Conservation (phyloP, 1,140 invertebrate genomes). For the Halictus rubicundus region DNA sequence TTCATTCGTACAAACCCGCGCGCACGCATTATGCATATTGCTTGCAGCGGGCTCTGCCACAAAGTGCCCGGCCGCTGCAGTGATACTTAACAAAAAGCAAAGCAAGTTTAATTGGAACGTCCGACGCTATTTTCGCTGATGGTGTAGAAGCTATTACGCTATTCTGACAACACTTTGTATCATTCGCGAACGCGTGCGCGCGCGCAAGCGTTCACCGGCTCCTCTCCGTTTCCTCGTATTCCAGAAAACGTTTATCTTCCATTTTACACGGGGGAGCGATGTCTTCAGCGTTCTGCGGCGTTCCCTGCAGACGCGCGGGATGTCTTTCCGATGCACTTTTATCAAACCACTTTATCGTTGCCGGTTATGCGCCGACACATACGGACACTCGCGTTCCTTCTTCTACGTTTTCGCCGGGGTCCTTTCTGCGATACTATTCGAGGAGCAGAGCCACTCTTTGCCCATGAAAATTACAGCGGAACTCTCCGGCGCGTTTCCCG, state of each 20-base stretch:
- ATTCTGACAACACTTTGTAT: not conserved
- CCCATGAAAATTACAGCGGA: too few species aligned
- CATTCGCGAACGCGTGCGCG: not conserved
- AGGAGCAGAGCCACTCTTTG: too few species aligned
- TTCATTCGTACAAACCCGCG: too few species aligned
- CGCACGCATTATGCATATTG: too few species aligned
- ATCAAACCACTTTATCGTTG: conserved; percentile 51
- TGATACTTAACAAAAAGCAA: conserved; percentile 34
- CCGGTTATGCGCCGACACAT: conserved; percentile 28
- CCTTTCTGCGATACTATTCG: too few species aligned
- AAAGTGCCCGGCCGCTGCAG: not conserved
- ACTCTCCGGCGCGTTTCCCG: too few species aligned
- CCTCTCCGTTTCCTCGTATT: conserved; percentile 27
- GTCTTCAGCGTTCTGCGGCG: conserved; percentile 23
- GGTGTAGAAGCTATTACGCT: conserved; percentile 10
- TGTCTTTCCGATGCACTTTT: conserved; percentile 45
- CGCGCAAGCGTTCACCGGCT: not conserved
- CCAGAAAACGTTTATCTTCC: conserved; percentile 53
- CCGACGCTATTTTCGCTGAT: conserved; percentile 27
- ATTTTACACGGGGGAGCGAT: conserved; percentile 41
- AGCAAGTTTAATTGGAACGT: conserved; percentile 46
- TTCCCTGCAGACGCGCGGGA: conserved; percentile 16
- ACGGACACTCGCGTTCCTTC: too few species aligned
- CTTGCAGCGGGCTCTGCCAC: not conserved
- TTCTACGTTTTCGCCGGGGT: too few species aligned